Evolutionary conservation across 2,888 invertebrate genomes (phyloP).

Genomic region (Callosobruchus maculatus): DNA sequence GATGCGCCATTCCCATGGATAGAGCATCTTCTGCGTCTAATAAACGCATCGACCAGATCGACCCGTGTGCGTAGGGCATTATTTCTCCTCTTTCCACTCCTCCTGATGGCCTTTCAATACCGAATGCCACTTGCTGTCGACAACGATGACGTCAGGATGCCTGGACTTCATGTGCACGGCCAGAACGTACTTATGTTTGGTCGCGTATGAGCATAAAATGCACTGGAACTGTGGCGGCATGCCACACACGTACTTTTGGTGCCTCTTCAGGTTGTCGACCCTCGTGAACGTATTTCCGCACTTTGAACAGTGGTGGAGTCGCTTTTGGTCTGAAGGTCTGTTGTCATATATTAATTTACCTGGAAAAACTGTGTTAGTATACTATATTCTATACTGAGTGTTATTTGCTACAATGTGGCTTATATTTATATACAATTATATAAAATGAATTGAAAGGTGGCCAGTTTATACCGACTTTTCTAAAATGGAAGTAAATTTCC

Average conservation of each 20-base stretch:
- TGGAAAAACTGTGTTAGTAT: background rate
- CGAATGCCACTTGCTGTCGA: background rate
- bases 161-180: slow-evolving; percentile 30
- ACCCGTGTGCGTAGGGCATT: background rate
- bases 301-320: slow-evolving; percentile 17
- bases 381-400: background rate
- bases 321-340: background rate
- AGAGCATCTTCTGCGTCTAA: too few relatives aligned
- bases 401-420: too few relatives aligned
- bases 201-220: slow-evolving; percentile 29
- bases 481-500: too few relatives aligned
- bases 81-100: background rate
- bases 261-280: slow-evolving; percentile 30
- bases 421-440: too few relatives aligned
- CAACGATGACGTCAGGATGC: slow-evolving; percentile 15
- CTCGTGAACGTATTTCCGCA: slow-evolving; percentile 33
- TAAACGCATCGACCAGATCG: too few relatives aligned
- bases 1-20: too few relatives aligned
- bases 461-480: too few relatives aligned
- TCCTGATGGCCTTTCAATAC: background rate
- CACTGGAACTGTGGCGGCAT: slow-evolving; percentile 33
- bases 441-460: too few relatives aligned
- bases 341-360: background rate
- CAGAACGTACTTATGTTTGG: slow-evolving; percentile 34
- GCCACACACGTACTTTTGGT: slow-evolving; percentile 32